Conservation (phyloP, 2,113 vertebrate species). For the Glaucidium brasilianum region DNA sequence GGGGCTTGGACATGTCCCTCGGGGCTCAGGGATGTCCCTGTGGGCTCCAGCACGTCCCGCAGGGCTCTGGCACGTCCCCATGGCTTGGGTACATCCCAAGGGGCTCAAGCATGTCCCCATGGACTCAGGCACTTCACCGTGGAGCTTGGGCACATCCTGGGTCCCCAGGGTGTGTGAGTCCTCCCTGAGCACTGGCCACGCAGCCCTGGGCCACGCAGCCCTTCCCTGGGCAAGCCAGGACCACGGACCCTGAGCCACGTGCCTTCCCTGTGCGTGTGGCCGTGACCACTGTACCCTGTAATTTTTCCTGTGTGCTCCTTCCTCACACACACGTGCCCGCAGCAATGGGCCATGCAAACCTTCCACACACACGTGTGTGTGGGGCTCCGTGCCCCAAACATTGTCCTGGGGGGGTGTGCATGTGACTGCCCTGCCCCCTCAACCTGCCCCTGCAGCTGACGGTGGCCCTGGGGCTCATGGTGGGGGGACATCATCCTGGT, state of each 20-base stretch:
- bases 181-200: accelerated
- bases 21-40: neutral
- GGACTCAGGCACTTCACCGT: neutral
- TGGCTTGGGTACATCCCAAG: neutral
- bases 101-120: neutral
- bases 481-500: neutral
- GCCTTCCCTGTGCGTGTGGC: accelerated
- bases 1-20: accelerated
- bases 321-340: accelerated
- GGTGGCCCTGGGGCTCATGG: neutral
- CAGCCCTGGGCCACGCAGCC: neutral
- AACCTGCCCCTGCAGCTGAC: accelerated
- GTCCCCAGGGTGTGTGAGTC: accelerated
- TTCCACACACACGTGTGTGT: accelerated
- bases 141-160: neutral
- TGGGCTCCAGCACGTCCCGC: too few relatives aligned
- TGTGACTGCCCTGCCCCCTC: neutral
- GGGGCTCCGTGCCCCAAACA: too few relatives aligned
- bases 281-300: neutral
- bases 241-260: accelerated
- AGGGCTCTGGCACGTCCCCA: neutral
- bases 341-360: neutral
- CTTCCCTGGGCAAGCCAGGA: too few relatives aligned
- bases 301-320: neutral
- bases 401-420: neutral